Evolutionary conservation across 2,888 invertebrate genomes (phyloP).

Genomic region (Hydroisotoma schaefferi): DNA sequence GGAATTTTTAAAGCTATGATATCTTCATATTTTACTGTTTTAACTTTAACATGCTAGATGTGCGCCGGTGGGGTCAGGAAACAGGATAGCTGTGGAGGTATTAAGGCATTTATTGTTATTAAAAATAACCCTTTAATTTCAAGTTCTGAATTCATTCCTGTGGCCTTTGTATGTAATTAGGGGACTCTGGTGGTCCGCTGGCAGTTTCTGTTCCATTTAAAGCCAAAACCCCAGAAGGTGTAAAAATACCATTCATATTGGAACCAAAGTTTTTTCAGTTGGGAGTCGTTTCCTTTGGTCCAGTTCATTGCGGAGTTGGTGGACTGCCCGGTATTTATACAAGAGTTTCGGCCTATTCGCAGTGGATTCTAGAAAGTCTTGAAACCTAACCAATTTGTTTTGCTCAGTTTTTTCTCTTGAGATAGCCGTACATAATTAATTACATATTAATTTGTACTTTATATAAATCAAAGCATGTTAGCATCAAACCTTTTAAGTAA

Average conservation of each 20-base stretch:
- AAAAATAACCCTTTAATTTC: background rate
- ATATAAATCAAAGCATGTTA: no score
- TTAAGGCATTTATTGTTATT: background rate
- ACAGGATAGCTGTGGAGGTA: conserved; percentile 40
- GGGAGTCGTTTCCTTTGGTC: conserved; percentile 42
- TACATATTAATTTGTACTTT: no score
- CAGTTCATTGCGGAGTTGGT: conserved; percentile 37
- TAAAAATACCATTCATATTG: conserved; percentile 23
- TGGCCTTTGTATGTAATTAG: conserved; percentile 11
- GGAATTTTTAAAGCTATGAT: no score
- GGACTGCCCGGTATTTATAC: conserved; percentile 45
- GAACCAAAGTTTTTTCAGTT: conserved; percentile 43
- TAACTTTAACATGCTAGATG: conserved; percentile 17
- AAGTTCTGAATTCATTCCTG: background rate
- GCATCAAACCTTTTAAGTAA: no score
- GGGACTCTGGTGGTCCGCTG: conserved; percentile 42
- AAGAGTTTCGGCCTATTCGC: conserved; percentile 32
- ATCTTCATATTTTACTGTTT: background rate
- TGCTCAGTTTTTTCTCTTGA: background rate
- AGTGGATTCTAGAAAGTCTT: conserved; percentile 48
- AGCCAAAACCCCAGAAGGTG: conserved; percentile 13
- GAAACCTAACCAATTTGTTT: conserved; percentile 26
- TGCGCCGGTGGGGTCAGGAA: conserved; percentile 46
- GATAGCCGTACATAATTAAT: background rate
- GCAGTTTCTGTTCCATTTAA: conserved; percentile 9